A percentile compares a stretch with the other conserved stretches of the same genome.
Evolutionary conservation across 2,888 invertebrate species (phyloP).

Genomic region (Branchipolynoe longqiensis): DNA sequence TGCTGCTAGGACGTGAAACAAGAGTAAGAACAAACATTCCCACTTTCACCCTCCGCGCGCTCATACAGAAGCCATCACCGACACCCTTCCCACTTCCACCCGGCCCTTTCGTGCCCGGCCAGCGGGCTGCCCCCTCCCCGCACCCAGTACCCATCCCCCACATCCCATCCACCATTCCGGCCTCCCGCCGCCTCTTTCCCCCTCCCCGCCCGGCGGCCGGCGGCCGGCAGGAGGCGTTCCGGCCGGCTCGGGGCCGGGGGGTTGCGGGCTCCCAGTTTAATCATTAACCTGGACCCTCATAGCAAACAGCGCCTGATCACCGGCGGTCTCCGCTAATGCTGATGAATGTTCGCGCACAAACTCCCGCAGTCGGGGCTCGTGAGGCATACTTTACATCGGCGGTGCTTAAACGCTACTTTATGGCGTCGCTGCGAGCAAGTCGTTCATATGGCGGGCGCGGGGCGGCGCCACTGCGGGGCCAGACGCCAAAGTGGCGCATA

Average conservation of each 20-base stretch:
- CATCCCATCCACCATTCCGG: no score
- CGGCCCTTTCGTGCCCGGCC: no score
- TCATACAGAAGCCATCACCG: no score
- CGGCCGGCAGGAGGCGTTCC: neutral
- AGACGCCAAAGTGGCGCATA: slow-evolving; percentile 37
- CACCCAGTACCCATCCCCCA: no score
- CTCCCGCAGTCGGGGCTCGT: neutral
- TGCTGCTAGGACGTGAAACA: no score
- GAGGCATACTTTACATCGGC: slow-evolving; percentile 29
- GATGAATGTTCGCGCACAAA: slow-evolving; percentile 11
- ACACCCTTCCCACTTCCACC: no score
- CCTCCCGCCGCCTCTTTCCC: no score
- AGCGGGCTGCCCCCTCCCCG: no score
- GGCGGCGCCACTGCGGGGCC: neutral
- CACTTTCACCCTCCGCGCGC: no score
- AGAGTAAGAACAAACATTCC: no score
- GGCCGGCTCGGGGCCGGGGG: slow-evolving; percentile 1
- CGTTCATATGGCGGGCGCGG: neutral
- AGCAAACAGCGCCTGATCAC: slow-evolving; percentile 31
- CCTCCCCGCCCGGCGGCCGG: no score
- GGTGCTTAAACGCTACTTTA: slow-evolving; percentile 52
- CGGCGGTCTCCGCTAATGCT: slow-evolving; percentile 3
- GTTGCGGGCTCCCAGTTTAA: neutral
- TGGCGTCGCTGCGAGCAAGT: neutral
- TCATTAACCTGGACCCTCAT: slow-evolving; percentile 11